A percentile compares a stretch with the other conserved stretches of the same genome.
Evolutionary conservation across 2,888 invertebrate genomes (phyloP).

Genomic region (Euplexia lucipara): DNA sequence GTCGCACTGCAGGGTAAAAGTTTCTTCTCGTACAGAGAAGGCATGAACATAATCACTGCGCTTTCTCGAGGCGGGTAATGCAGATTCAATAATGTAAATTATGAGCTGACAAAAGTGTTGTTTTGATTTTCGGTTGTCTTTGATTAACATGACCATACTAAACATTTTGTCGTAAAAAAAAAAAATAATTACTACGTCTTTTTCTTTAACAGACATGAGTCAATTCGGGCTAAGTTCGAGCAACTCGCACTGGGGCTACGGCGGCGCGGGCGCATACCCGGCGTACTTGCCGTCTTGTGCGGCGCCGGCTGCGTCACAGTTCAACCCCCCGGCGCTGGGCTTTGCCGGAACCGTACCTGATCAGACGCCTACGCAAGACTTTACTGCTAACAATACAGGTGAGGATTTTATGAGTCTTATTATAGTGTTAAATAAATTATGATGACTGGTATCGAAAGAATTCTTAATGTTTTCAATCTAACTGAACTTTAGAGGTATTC

Average conservation of each 20-base stretch:
- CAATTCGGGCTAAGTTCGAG: constrained; percentile 96
- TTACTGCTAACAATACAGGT: constrained; percentile 91
- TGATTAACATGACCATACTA: too few species aligned
- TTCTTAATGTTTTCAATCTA: too few species aligned
- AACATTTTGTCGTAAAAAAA: too few species aligned
- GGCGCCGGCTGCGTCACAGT: constrained; percentile 93
- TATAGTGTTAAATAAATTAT: too few species aligned
- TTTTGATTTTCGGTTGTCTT: too few species aligned
- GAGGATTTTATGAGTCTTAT: constrained; percentile 49
- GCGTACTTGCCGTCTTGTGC: constrained; percentile 96
- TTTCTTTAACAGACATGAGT: constrained; percentile 93
- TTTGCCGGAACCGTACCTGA: constrained; percentile 94
- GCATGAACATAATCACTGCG: too few species aligned
- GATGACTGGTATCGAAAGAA: background rate
- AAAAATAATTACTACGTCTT: background rate
- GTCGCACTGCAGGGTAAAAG: too few species aligned
- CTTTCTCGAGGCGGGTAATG: too few species aligned
- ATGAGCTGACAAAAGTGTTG: too few species aligned
- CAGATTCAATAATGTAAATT: too few species aligned
- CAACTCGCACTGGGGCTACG: constrained; percentile 97
- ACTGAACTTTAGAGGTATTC: too few species aligned
- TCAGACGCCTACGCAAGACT: constrained; percentile 91
- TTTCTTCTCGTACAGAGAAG: too few species aligned
- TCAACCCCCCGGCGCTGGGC: constrained; percentile 94
- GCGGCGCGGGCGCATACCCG: constrained; percentile 96